Percentiles rank a stretch among this genome's conserved stretches.
These are phyloP conservation scores for Pseudochaenichthys georgianus DNA, from an alignment of 2,797 vertebrate genomes.

Conservation along the genomic window DNA sequence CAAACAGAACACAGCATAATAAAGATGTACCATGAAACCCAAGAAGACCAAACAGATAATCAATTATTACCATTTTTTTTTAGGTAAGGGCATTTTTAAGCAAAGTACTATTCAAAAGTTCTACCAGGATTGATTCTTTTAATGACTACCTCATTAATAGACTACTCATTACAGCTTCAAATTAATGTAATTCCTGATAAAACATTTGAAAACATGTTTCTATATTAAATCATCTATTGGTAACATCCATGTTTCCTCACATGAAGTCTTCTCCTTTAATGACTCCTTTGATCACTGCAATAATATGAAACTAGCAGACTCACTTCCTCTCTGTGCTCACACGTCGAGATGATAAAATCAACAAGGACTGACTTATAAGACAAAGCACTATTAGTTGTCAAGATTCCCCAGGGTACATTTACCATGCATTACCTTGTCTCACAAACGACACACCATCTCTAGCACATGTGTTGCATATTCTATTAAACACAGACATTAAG, in stretches of 20 bases:
- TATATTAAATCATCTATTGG: background rate
- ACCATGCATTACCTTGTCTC: background rate
- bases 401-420: background rate
- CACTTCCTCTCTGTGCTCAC: background rate
- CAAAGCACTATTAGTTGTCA: background rate
- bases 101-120: too few relatives aligned
- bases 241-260: background rate
- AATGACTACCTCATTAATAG: too few relatives aligned
- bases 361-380: background rate
- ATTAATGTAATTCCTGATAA: background rate
- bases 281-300: background rate
- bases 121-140: too few relatives aligned
- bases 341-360: background rate
- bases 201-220: background rate
- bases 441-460: background rate
- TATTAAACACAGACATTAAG: background rate
- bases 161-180: background rate
- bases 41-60: slow-evolving; percentile 12
- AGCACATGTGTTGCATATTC: background rate
- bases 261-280: background rate
- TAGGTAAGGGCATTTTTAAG: too few relatives aligned
- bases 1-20: background rate
- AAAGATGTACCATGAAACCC: background rate
- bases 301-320: background rate
- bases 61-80: background rate